phyloP scores from a whole-genome alignment of 2,113 vertebrate genomes.

The Rafetus swinhoei region DNA sequence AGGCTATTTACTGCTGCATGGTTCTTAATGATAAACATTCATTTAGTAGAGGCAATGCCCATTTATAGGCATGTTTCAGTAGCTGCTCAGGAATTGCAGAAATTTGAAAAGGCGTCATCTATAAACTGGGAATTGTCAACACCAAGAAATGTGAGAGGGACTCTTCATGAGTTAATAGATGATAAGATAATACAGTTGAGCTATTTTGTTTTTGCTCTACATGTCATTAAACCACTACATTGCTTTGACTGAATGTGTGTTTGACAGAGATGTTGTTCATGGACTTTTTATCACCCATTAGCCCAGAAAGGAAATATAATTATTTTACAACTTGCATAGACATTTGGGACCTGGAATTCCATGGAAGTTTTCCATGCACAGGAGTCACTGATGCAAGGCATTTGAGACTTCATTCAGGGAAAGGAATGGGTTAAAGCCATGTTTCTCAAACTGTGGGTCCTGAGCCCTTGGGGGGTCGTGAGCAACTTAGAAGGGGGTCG shows the following conservation, averaged over 20 bases:
- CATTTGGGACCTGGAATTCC: not conserved
- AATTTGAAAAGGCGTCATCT: slow-evolving; percentile 12
- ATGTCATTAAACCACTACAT: not conserved
- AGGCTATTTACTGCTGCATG: not conserved
- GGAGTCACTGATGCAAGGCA: not conserved
- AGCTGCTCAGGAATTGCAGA: slow-evolving; percentile 13
- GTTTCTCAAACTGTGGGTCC: no score
- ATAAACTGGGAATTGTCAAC: not conserved
- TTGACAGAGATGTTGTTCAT: not conserved
- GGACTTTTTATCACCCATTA: not conserved
- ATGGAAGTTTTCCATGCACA: not conserved
- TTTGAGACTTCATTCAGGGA: not conserved
- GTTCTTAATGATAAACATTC: slow-evolving; percentile 18
- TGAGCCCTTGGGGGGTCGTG: no score
- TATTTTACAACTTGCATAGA: not conserved
- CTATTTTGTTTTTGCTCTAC: not conserved
- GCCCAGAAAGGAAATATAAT: not conserved
- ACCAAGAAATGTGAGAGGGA: not conserved
- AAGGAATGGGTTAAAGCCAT: not conserved
- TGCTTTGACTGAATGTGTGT: not conserved
- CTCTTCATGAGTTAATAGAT: not conserved
- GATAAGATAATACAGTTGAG: not conserved
- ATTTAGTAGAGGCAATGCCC: not conserved
- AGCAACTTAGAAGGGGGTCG: no score
- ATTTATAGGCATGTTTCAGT: slow-evolving; percentile 23